Base-by-base conservation (phyloP, 2,888 invertebrate genomes). In the Noctua comes region DNA sequence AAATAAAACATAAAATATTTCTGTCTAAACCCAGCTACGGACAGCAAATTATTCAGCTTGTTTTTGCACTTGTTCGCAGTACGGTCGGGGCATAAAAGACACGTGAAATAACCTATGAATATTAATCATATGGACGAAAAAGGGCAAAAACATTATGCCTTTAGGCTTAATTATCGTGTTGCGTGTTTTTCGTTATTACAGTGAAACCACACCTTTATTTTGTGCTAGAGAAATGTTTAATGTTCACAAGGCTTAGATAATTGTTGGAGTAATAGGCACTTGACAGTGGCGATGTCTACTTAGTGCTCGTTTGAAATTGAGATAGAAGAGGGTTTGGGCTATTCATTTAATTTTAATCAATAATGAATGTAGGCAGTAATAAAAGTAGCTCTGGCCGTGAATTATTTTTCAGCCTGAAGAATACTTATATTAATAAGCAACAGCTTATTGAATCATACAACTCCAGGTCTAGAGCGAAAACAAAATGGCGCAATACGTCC, bases 91-190 rank as follows among this genome's bases (percentile, higher is more conserved):
- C 69, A 85, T 82, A 79, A 85, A 85, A 87, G 80, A 83, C 72
- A 83, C 80, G 82, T 82, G 82, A 83, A 87, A 85, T 83, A 87
- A 80, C 80, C 85, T 83, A 87, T 88, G 87, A 83, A 88, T 88
- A 87, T 87, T 87, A 85, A 87, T 85, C 71, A 82, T 77, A 80
- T 77, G 88, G 76, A 74, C 74, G 69, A 82, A 83, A 85, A 81
- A 74, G 86, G 83, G 82, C 69, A 85, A 87, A 86, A 85, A 82
- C 74, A 76, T 82, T 68, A 82, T 77, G 68, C 77, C 78, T 82
- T 78, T 79, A 87, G 73, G 77, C 66, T 72, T 83, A 88, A 88
- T 89, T 88, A 85, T 86, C 73, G 77, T 84, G 82, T 86, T 80
- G 88, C 89, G 86, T 89, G 86, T 68, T 84, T 79, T 68, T 80